These are phyloP conservation scores for Graphium colonna DNA, from an alignment of 2,888 invertebrate species.

Conservation along the genomic window DNA sequence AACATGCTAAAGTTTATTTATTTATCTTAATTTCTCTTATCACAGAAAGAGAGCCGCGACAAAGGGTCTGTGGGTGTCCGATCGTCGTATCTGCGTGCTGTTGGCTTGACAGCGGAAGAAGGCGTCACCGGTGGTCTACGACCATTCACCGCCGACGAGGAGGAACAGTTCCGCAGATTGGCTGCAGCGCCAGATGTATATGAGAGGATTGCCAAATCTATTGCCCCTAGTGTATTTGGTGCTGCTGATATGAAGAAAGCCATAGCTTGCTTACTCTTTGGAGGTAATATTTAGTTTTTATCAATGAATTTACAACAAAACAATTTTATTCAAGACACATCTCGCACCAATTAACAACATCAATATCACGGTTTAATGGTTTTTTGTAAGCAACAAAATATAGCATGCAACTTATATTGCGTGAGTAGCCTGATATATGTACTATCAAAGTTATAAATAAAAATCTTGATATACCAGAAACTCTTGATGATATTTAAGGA, in stretches of 20 bases:
- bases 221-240: conserved; percentile 98
- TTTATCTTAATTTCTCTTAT: no score
- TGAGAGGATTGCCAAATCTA: conserved; percentile 91
- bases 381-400: no score
- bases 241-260: conserved; percentile 97
- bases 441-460: no score
- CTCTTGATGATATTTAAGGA: conserved; percentile 54
- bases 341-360: neutral
- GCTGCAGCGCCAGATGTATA: conserved; percentile 93
- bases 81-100: conserved; percentile 95
- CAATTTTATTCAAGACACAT: neutral
- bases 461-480: neutral
- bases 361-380: no score
- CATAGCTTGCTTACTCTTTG: conserved; percentile 96
- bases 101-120: conserved; percentile 93
- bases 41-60: conserved; percentile 84
- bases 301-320: neutral
- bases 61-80: conserved; percentile 94
- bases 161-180: conserved; percentile 89
- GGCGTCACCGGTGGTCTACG: conserved; percentile 85
- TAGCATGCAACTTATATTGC: no score
- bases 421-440: no score
- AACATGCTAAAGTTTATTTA: no score
- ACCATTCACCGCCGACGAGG: conserved; percentile 70
- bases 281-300: conserved; percentile 77